These are phyloP conservation scores for Porphyrio hochstetteri DNA, from an alignment of 2,113 vertebrate genomes.

Conservation along the genomic window DNA sequence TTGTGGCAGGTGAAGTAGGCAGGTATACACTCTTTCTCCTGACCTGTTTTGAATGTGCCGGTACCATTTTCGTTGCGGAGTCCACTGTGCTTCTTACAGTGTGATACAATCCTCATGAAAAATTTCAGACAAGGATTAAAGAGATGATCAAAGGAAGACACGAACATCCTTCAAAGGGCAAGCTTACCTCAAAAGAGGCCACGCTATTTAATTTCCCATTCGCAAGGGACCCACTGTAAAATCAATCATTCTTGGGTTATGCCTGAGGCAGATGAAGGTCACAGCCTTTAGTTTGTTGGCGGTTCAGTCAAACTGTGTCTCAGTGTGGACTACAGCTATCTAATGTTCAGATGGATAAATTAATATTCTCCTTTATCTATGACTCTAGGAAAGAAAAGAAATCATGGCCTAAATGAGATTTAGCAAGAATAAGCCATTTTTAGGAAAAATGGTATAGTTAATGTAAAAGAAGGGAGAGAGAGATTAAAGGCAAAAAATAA, in stretches of 20 bases:
- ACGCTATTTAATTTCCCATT: neutral
- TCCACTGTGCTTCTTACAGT: neutral
- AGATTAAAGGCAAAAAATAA: neutral
- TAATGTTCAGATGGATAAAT: neutral
- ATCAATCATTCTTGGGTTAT: neutral
- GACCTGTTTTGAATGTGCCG: neutral
- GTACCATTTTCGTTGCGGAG: neutral
- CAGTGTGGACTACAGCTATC: neutral
- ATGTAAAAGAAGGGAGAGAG: neutral
- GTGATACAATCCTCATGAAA: neutral
- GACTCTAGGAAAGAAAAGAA: neutral
- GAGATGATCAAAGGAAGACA: neutral
- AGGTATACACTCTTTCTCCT: neutral
- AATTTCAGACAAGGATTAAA: neutral
- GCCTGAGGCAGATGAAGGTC: neutral
- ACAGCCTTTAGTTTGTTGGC: neutral
- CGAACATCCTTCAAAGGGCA: neutral
- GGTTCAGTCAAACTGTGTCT: neutral
- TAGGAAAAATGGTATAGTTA: neutral
- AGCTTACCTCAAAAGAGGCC: neutral
- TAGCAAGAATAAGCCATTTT: neutral
- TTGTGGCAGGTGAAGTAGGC: neutral
- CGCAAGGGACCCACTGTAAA: neutral
- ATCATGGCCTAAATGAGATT: neutral
- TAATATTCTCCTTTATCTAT: neutral